Base-by-base conservation (phyloP, 1,140 invertebrate species). In the Cydia fagiglandana region DNA sequence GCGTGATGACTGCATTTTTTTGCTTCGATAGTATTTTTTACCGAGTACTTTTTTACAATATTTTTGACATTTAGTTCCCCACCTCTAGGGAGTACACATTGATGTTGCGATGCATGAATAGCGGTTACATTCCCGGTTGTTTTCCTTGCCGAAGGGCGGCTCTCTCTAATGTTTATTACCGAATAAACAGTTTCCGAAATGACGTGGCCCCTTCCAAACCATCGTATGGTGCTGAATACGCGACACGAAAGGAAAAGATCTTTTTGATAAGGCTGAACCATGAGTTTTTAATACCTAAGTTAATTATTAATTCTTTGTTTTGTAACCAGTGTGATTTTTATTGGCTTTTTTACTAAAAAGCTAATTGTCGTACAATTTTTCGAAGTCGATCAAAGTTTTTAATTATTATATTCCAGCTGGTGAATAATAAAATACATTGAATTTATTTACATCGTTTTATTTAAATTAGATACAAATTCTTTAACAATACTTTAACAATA, bases 231-330 rank as follows among this genome's bases (percentile, higher is more conserved):
- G 90, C 88, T 88, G 83, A 81, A 85, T 82, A 84, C 86, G 83
- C 83, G 83, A 90, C 90, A 89, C 86, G 87, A 89, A 91, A 88
- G 90, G 83, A 88, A 84, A 84, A 86, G 86, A 88, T 90, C 88
- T 91, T 92, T 91, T 91, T 90, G 83, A 92, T 92, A 92, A 92
- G 90, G 90, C 90, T 92, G 90, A 91, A 41, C 83, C 83, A 86
- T 87, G 83, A 88, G 88, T 92, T 90, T 89, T 88, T 90, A 87
- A 88, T 84, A 84, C 84, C 84, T 90, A 91, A 88, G 87, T 91
- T 88, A 88, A 89, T 88, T 90, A 86, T 91, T 88, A 91, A 86
- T 85, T 82, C 77, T 81, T 83, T 73, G 74, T 83, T 47, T 88
- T 87, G 82, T 88, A 88, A 90, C 88, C 84, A 84, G 86, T 87